Evolutionary conservation across 1,140 invertebrate species (phyloP).

Genomic region (Steinernema feltiae): DNA sequence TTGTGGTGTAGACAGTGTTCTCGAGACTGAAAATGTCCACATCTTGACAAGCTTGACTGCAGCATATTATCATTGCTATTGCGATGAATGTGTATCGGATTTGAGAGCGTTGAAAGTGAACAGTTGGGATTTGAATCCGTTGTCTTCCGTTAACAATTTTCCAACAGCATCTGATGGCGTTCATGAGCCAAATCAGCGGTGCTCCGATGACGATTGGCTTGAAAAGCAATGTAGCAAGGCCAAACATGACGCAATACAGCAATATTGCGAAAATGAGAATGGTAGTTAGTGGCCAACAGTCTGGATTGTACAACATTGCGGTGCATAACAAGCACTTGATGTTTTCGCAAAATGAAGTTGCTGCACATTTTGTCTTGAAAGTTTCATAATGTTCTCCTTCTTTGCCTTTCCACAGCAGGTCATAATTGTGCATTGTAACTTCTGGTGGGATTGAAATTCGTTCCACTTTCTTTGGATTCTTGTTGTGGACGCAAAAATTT

Average conservation of each 20-base stretch:
- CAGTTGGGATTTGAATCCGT: neutral
- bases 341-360: neutral
- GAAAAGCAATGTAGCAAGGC: neutral
- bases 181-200: neutral
- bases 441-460: neutral
- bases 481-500: neutral
- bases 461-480: neutral
- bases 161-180: too few relatives aligned
- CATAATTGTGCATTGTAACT: neutral
- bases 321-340: neutral
- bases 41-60: neutral
- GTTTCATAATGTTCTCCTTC: neutral
- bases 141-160: neutral
- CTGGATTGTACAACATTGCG: neutral
- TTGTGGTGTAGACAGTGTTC: neutral
- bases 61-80: neutral
- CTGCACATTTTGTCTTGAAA: neutral
- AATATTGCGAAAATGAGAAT: neutral
- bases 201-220: neutral
- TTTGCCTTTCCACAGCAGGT: neutral
- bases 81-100: neutral
- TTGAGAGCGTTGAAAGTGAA: neutral
- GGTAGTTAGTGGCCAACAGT: neutral
- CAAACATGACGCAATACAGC: neutral
- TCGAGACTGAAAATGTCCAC: neutral